Base-by-base conservation (phyloP, 2,113 vertebrate genomes). In the Gobiocypris rarus region DNA sequence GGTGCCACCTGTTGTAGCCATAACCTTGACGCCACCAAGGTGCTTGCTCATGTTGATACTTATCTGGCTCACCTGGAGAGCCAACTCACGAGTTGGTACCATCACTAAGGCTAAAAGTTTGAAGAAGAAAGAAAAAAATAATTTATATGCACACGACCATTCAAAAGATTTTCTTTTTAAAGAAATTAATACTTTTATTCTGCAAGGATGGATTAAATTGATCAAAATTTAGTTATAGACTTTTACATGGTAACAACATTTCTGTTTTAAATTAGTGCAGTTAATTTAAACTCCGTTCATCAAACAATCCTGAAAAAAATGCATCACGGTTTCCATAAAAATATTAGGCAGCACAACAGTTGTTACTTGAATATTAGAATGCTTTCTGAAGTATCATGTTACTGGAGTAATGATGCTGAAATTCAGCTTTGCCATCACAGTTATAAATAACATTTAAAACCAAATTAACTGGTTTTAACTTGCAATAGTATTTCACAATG, bases 1-100 rank as follows among this genome's bases (percentile, higher is more conserved):
- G 84, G 94, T 95, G 73, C 94, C 94, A n/a, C 94, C 94, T 0
- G 94, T 95, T 26, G 94, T 95, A 48, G 94, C 94, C 94, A 95
- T 95, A 77, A 95, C 89, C 88, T 94, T 95, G 58, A 95, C 93
- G 34, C 94, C 94, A 31, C 94, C 94, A 69, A 95, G 87, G 89
- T 95, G 94, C 85, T 94, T 95, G 87, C 94, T 94, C 90, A 95
- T 89, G 89, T 94, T 94, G 88, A 95, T 95, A 84, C 92, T 89
- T 84, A 95, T 95, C 90, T 95, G 94, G 85, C 94, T 95, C 80
- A 95, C 89, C 89, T 95, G 94, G 86, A 95, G 91, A 0, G 94
- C 94, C 87, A 95, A 85, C 90, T 95, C 94, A 75, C 94, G 93
- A 3, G 94, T 95, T 43, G 94, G 94, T 41, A 95, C 94, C 92